phyloP scores from a whole-genome alignment of 2,113 vertebrate genomes.

The Macrotus californicus region DNA sequence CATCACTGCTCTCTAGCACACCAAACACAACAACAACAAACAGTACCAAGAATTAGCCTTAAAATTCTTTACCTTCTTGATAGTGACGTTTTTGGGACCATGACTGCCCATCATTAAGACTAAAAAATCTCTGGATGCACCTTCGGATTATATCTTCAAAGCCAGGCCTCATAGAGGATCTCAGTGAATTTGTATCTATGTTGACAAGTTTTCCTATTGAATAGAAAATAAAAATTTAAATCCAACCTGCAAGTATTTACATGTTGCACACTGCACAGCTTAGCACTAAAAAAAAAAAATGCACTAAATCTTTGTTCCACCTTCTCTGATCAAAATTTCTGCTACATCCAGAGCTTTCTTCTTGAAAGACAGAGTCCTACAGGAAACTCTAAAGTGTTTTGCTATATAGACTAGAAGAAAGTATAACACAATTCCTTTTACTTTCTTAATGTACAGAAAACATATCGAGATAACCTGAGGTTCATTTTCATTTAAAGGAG shows the following conservation, averaged over 20 bases:
- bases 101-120: constrained; percentile 92
- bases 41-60: neutral
- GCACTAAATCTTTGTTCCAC: neutral
- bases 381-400: neutral
- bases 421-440: neutral
- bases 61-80: constrained; percentile 87
- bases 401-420: neutral
- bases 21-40: neutral
- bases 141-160: constrained; percentile 94
- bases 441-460: neutral
- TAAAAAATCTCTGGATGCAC: constrained; percentile 96
- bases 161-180: constrained; percentile 95
- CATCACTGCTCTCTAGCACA: neutral
- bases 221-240: constrained; percentile 45
- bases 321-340: neutral
- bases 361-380: neutral
- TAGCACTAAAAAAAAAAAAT: neutral
- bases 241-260: neutral
- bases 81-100: constrained; percentile 97
- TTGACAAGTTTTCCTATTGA: constrained; percentile 93
- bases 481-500: neutral
- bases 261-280: neutral
- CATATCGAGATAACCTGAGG: neutral
- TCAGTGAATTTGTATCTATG: constrained; percentile 92
- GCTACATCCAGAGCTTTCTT: neutral